Evolutionary conservation across 2,888 invertebrate species (phyloP).

Genomic region (Fabriciana adippe): DNA sequence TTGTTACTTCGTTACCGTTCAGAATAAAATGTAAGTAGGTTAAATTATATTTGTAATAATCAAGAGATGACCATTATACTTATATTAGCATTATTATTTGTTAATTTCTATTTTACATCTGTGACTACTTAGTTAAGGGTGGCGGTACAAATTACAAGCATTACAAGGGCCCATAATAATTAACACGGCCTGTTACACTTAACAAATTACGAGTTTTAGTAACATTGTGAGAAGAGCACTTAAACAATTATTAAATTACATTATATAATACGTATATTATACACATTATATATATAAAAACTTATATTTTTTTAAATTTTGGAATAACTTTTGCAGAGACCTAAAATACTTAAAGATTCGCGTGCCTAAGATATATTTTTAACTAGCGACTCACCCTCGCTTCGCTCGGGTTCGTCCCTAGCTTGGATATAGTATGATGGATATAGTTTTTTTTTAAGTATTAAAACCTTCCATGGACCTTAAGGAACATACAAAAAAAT

Average conservation of each 20-base stretch:
- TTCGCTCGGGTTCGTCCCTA: too few species aligned
- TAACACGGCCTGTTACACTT: slow-evolving; percentile 55
- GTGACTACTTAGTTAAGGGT: slow-evolving; percentile 58
- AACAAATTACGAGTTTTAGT: slow-evolving; percentile 30
- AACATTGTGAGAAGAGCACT: slow-evolving; percentile 13
- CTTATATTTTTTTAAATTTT: too few species aligned
- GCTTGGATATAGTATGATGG: too few species aligned
- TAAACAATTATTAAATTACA: slow-evolving; percentile 8
- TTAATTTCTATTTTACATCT: slow-evolving; percentile 68
- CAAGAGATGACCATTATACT: slow-evolving; percentile 52
- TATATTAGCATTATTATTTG: slow-evolving; percentile 73
- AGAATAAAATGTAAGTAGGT: too few species aligned
- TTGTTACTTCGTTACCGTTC: too few species aligned
- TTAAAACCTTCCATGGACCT: too few species aligned
- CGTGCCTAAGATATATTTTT: too few species aligned
- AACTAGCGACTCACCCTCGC: too few species aligned
- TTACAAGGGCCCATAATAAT: slow-evolving; percentile 65
- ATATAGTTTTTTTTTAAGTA: too few species aligned
- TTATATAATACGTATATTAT: neutral
- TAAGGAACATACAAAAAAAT: too few species aligned
- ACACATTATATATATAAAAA: neutral
- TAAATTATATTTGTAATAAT: slow-evolving; percentile 9
- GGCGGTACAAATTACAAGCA: slow-evolving; percentile 49
- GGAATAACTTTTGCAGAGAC: too few species aligned
- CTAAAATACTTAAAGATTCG: too few species aligned